phyloP scores from a whole-genome alignment of 2,113 vertebrate genomes.

The Laticauda colubrina region DNA sequence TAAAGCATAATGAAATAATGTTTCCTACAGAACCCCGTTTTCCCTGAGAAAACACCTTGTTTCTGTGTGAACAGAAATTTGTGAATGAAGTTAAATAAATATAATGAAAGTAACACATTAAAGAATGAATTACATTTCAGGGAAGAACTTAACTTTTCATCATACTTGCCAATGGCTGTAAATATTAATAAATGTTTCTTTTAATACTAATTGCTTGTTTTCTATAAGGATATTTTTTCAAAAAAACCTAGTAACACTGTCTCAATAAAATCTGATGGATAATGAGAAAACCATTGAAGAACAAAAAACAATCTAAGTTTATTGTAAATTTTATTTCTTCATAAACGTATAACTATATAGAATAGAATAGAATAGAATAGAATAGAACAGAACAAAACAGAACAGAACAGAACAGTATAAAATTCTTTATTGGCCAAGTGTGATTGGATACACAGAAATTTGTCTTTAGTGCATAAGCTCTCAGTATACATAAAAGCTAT shows the following conservation, averaged over 20 bases:
- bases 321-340: not conserved
- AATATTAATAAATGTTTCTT: not conserved
- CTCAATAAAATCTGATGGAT: not conserved
- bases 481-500: too few relatives aligned
- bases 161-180: not conserved
- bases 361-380: too few relatives aligned
- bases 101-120: not conserved
- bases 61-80: not conserved
- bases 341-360: not conserved
- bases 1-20: not conserved
- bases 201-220: not conserved
- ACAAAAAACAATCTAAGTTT: not conserved
- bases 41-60: not conserved
- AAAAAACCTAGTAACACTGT: not conserved
- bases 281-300: not conserved
- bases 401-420: too few relatives aligned
- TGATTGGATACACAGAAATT: too few relatives aligned
- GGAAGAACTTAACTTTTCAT: constrained; percentile 3
- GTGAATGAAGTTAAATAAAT: not conserved
- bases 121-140: not conserved
- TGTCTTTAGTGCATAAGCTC: too few relatives aligned
- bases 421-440: too few relatives aligned
- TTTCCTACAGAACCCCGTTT: not conserved
- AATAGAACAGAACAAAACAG: too few relatives aligned
- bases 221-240: not conserved